These are phyloP conservation scores for Neosilurus mollespiculum DNA, from an alignment of 2,797 vertebrate species.

Conservation along the genomic window DNA sequence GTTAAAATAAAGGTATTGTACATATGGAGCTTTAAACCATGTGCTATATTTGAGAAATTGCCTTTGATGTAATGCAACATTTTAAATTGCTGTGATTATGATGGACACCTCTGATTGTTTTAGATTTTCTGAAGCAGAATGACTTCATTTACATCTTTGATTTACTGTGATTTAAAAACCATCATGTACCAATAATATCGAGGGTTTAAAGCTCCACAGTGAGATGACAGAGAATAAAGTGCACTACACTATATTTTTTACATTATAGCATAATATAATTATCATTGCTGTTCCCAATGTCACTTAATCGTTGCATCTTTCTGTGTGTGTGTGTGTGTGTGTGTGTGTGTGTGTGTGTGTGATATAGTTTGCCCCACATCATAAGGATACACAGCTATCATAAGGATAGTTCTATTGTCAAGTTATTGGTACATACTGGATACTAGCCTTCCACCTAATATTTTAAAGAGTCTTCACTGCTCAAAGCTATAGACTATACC, in stretches of 20 bases:
- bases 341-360: not conserved
- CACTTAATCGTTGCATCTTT: not conserved
- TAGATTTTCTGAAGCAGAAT: not conserved
- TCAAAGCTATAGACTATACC: not conserved
- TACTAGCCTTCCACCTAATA: not conserved
- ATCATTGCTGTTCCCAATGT: not conserved
- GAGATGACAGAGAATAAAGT: not conserved
- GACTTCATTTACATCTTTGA: not conserved
- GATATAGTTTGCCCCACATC: not conserved
- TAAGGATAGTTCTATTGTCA: not conserved
- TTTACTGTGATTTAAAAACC: not conserved
- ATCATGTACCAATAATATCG: not conserved
- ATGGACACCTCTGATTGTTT: slow-evolving; percentile 7
- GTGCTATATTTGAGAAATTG: not conserved
- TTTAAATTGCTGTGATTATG: not conserved
- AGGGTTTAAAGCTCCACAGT: not conserved
- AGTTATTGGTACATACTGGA: not conserved
- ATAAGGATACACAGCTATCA: not conserved
- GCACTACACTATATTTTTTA: not conserved
- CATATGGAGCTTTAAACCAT: not conserved
- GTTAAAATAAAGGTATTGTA: not conserved
- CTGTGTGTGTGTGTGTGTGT: no score
- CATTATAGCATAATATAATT: not conserved
- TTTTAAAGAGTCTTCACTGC: not conserved
- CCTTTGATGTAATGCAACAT: not conserved